Conservation (phyloP, 2,888 invertebrate species). For the Suillia variegata region DNA sequence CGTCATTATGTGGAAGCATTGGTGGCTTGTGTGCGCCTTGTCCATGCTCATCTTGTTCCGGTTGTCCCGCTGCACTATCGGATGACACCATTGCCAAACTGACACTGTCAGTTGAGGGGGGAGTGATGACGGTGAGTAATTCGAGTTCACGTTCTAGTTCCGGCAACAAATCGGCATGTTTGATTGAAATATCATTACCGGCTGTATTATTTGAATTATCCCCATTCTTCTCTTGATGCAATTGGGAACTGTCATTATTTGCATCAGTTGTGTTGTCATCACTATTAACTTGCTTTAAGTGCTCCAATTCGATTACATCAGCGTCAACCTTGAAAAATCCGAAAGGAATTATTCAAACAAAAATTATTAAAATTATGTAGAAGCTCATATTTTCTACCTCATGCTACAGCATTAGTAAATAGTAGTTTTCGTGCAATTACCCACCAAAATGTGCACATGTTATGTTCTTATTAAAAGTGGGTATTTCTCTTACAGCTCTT, state of each 20-base stretch:
- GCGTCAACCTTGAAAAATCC: slow-evolving; percentile 58
- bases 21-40: slow-evolving; percentile 41
- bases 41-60: no score
- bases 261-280: slow-evolving; percentile 16
- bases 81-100: slow-evolving; percentile 15
- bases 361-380: background rate
- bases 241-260: slow-evolving; percentile 19
- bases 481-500: no score
- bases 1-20: slow-evolving; percentile 39
- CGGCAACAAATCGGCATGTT: slow-evolving; percentile 42
- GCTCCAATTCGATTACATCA: slow-evolving; percentile 64
- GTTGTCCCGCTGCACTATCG: no score
- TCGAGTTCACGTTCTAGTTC: slow-evolving; percentile 56
- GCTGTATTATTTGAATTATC: slow-evolving; percentile 31
- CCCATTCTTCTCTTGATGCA: slow-evolving; percentile 7
- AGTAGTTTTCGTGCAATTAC: no score
- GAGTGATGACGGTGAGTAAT: slow-evolving; percentile 42
- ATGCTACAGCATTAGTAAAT: no score
- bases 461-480: no score
- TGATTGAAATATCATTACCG: slow-evolving; percentile 28
- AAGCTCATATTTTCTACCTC: no score
- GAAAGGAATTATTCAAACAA: slow-evolving; percentile 2
- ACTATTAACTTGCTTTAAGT: no score
- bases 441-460: no score
- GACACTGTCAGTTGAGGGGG: slow-evolving; percentile 40